Conservation (phyloP, 1,140 invertebrate genomes). For the Drosophila tropicalis region DNA sequence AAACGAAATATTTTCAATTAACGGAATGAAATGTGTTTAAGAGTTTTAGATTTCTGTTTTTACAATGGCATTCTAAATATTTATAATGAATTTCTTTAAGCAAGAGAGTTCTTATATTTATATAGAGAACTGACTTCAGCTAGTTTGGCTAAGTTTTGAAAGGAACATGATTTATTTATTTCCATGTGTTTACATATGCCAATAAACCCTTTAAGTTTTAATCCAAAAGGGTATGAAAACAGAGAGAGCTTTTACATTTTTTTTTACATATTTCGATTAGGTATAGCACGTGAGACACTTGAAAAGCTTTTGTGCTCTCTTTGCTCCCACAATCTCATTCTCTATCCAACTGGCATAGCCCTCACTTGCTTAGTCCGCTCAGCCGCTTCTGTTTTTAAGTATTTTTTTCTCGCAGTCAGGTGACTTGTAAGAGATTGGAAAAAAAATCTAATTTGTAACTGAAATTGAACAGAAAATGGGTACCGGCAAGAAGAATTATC, state of each 20-base stretch:
- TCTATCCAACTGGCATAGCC: conserved; percentile 28
- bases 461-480: conserved; percentile 59
- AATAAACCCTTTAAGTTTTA: background rate
- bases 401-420: conserved; percentile 57
- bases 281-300: background rate
- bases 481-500: conserved; percentile 75
- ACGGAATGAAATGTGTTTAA: background rate
- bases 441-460: conserved; percentile 18
- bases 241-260: conserved; percentile 45
- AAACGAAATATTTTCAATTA: too few species aligned
- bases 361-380: conserved; percentile 20
- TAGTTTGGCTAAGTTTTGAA: too few species aligned
- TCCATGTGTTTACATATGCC: too few species aligned
- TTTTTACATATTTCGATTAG: conserved; percentile 18
- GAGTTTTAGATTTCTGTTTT: background rate
- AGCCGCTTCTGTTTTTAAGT: conserved; percentile 24
- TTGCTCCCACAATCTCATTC: conserved; percentile 33
- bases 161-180: too few species aligned
- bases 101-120: too few species aligned
- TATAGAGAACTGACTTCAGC: too few species aligned
- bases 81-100: too few species aligned
- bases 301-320: background rate
- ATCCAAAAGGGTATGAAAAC: conserved; percentile 4
- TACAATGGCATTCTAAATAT: too few species aligned
- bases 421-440: conserved; percentile 55